Conservation (phyloP, 2,113 vertebrate species). For the Corythornis cristatus region DNA sequence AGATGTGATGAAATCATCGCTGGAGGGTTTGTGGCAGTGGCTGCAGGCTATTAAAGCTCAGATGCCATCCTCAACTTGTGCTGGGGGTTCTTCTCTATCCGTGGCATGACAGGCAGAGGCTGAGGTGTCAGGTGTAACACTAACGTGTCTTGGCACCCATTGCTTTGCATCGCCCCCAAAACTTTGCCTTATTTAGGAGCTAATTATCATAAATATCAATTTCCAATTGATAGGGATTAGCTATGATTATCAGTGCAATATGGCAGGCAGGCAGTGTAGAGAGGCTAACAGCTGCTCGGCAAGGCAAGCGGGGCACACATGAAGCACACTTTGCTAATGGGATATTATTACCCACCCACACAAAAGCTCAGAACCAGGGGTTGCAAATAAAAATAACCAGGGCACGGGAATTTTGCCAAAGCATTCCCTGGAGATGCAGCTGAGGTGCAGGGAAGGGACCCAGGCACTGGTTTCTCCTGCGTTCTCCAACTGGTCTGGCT, state of each 20-base stretch:
- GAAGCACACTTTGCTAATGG: conserved; percentile 67
- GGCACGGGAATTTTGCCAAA: not conserved
- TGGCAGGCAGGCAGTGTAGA: conserved; percentile 70
- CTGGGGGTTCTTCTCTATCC: conserved; percentile 45
- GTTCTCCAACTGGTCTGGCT: not conserved
- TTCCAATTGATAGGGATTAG: conserved; percentile 81
- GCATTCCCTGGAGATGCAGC: not conserved
- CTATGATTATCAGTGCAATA: conserved; percentile 74
- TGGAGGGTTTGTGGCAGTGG: conserved; percentile 49
- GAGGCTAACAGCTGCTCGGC: conserved; percentile 72
- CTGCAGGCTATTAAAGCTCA: conserved; percentile 61
- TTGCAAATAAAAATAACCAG: conserved; percentile 28
- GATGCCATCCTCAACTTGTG: conserved; percentile 35
- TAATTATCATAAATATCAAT: too few species aligned
- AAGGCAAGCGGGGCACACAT: conserved; percentile 72
- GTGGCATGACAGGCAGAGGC: conserved; percentile 30
- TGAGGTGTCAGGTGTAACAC: conserved; percentile 65
- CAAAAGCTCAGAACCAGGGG: conserved; percentile 38
- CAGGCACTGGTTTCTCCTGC: not conserved
- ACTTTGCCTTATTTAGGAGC: conserved; percentile 67
- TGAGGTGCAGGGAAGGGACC: not conserved
- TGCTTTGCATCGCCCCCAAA: conserved; percentile 52
- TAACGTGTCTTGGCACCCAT: conserved; percentile 66
- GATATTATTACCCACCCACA: conserved; percentile 56
- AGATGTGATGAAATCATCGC: conserved; percentile 55